phyloP scores from a whole-genome alignment of 2,113 vertebrate genomes.

The Edolisoma coerulescens region DNA sequence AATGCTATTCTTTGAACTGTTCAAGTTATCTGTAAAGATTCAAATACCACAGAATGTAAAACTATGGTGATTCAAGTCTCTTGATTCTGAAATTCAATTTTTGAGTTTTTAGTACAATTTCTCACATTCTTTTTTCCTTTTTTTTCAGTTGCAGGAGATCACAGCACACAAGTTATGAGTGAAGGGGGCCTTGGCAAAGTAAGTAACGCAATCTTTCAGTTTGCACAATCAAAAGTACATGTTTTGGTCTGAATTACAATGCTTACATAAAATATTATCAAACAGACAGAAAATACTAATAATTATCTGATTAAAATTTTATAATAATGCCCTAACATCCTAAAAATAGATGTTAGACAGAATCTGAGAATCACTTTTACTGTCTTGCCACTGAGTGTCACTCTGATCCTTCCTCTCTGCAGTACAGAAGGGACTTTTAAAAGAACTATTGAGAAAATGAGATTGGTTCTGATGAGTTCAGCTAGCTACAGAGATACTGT shows the following conservation, averaged over 20 bases:
- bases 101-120: not conserved
- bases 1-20: not conserved
- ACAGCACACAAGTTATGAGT: not conserved
- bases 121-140: not conserved
- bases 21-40: not conserved
- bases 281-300: not conserved
- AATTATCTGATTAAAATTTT: not conserved
- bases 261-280: not conserved
- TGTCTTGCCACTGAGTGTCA: conserved; percentile 57
- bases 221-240: not conserved
- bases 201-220: not conserved
- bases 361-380: not conserved
- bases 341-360: not conserved
- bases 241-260: not conserved
- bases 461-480: not conserved
- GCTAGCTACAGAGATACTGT: not conserved
- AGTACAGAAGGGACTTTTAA: not conserved
- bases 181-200: not conserved
- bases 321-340: not conserved
- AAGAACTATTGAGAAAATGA: not conserved
- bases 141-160: not conserved
- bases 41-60: not conserved
- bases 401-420: conserved; percentile 21
- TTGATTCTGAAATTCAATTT: not conserved
- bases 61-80: not conserved